Conservation (phyloP, 1,140 invertebrate genomes). For the Harlomillsia oculata region DNA sequence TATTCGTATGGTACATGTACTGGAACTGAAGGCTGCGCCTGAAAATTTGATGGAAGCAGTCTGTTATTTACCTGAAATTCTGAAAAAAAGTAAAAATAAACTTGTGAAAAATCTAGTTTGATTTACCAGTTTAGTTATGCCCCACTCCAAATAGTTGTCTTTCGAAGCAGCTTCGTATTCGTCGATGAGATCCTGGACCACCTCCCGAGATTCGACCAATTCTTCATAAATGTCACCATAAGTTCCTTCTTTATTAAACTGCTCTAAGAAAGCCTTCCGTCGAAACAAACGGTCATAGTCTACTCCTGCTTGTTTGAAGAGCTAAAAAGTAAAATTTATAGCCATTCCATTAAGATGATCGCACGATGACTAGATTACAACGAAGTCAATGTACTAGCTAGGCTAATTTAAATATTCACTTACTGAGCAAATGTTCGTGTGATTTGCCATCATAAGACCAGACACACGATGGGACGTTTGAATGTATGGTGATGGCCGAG, state of each 20-base stretch:
- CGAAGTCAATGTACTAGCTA: no score
- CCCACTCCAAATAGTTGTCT: constrained; percentile 69
- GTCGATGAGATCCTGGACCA: constrained; percentile 86
- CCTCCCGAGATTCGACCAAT: constrained; percentile 75
- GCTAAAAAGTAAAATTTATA: no score
- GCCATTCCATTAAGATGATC: no score
- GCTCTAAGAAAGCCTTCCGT: constrained; percentile 89
- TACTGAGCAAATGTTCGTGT: constrained; percentile 94
- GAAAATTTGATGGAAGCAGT: no score
- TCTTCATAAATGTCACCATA: constrained; percentile 74
- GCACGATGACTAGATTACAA: no score
- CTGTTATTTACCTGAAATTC: no score
- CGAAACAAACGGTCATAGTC: constrained; percentile 93
- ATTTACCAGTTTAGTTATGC: constrained; percentile 37
- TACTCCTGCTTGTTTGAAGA: constrained; percentile 73
- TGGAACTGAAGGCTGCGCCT: no score
- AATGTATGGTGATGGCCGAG: constrained; percentile 88
- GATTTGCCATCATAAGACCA: constrained; percentile 93
- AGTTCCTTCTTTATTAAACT: constrained; percentile 87
- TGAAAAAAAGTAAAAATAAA: no score
- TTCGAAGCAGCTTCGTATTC: constrained; percentile 93
- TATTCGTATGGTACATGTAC: no score
- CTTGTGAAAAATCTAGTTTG: no score
- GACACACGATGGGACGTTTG: constrained; percentile 89
- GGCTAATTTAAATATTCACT: no score